Evolutionary conservation across 53 echinoderm and acorn worm species (phyloP).

Genomic region (Hippasteria phrygiana): DNA sequence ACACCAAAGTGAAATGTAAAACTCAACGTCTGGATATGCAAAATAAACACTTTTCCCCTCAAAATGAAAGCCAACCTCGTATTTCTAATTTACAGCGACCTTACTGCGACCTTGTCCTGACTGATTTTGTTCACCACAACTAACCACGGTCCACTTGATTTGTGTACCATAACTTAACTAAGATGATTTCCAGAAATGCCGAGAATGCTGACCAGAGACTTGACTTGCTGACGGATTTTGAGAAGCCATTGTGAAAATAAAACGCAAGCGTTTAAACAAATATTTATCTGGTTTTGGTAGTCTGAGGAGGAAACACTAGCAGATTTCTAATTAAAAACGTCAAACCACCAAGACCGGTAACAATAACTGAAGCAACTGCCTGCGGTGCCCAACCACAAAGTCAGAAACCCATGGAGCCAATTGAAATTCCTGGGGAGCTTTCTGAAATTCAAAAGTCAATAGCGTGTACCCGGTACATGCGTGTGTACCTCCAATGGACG

Average conservation of each 20-base stretch:
- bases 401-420: background rate
- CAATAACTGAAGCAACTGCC: conserved; percentile 18
- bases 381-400: background rate
- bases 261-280: conserved; percentile 40
- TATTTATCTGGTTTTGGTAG: conserved; percentile 21
- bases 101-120: background rate
- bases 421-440: too few relatives aligned
- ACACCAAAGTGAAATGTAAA: too few relatives aligned
- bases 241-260: conserved; percentile 5
- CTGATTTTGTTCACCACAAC: background rate
- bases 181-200: conserved; percentile 2
- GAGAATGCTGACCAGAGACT: conserved; percentile 16
- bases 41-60: too few relatives aligned
- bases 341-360: background rate
- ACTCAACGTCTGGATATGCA: too few relatives aligned
- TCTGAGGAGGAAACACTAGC: conserved; percentile 26
- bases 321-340: conserved; percentile 38
- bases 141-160: background rate
- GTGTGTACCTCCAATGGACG: background rate
- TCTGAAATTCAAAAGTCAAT: too few relatives aligned
- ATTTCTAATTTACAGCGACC: too few relatives aligned
- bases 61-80: too few relatives aligned
- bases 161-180: background rate
- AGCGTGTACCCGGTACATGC: background rate
- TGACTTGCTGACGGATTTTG: background rate